Base-by-base conservation (phyloP, 92 coral and sea anemone species). In the Phenganax stokvisi region DNA sequence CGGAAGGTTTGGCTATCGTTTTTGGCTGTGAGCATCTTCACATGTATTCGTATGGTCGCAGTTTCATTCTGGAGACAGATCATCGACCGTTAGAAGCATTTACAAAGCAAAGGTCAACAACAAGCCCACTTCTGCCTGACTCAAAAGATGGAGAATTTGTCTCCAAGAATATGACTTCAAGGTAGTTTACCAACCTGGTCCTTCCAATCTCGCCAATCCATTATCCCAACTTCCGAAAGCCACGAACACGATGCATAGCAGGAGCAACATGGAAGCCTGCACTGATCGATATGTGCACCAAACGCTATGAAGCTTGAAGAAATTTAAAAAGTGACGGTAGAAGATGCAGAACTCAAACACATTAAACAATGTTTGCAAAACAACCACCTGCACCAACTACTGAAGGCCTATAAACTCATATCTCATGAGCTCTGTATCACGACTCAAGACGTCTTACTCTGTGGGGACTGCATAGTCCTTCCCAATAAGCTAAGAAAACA, bases 21-120 rank as follows among this genome's bases (percentile, higher is more conserved):
- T 71, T 71, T 29, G 90, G 84, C 57, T 85, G 86, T 16, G 88
- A 85, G 76, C 90, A 75, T 55, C 75, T 88, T 56, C 77, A 85
- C 70, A 53, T 37, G 47, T 37, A 37, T 37, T 37, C 5, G 47
- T 37, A 37, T 5, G 47, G 47, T 5, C 17, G 84, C 79, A 31
- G 51, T 12, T 85, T 88, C 27, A 85, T 85, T 62, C 72, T 82
- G 29, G 85, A 88, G 64, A 85, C 87, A 17, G 89, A 88, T 30
- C 85, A 88, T 54, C 80, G 76, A 57, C 88, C 86, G 7, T 80
- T 85, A 0, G 82, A 85, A 79, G 79, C 29, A 83, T 89, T 17
- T 85, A 62, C 85, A 85, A 85, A 68, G 84, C 86, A 37, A 85
- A 78, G 76, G 10, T 25, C 9, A 53, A 53, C 75, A 77, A 83